phyloP scores from a whole-genome alignment of 1,140 invertebrate genomes.

The Apis laboriosa region DNA sequence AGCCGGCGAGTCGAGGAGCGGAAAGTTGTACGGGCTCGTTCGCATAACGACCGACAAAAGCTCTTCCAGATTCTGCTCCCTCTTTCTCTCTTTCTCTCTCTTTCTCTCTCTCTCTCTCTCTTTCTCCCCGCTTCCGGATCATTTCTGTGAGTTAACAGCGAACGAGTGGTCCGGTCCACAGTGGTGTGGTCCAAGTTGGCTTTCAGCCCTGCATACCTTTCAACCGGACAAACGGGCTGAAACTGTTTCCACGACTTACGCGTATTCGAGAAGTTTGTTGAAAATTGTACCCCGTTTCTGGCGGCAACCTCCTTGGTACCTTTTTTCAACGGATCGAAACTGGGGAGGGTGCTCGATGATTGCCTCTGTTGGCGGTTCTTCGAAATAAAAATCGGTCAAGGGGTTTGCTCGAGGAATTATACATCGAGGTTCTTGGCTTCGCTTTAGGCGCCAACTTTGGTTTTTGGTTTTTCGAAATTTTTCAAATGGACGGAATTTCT shows the following conservation, averaged over 20 bases:
- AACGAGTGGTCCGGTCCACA: constrained; percentile 9
- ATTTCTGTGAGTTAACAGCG: constrained; percentile 69
- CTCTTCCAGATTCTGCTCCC: constrained; percentile 18
- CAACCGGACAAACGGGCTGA: constrained; percentile 28
- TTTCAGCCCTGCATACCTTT: constrained; percentile 47
- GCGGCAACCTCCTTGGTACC: not conserved
- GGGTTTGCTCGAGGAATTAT: not conserved
- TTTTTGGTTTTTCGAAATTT: not conserved
- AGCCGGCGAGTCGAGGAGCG: constrained; percentile 34
- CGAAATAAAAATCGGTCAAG: constrained; percentile 27
- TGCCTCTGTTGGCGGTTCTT: not conserved
- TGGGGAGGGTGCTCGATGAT: too few species aligned
- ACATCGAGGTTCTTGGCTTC: constrained; percentile 8
- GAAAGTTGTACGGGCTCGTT: constrained; percentile 61
- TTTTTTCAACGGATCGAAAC: not conserved
- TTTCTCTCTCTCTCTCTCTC: too few species aligned
- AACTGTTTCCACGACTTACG: constrained; percentile 45
- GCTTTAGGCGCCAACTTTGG: not conserved
- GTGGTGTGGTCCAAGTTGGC: constrained; percentile 35
- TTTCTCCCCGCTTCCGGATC: constrained; percentile 65
- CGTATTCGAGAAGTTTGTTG: constrained; percentile 27
- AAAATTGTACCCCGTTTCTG: constrained; percentile 34
- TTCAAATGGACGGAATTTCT: too few species aligned
- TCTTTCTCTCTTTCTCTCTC: too few species aligned
- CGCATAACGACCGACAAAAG: constrained; percentile 55